phyloP scores from a whole-genome alignment of 2,113 vertebrate species.

The Nothocercus nigrocapillus region DNA sequence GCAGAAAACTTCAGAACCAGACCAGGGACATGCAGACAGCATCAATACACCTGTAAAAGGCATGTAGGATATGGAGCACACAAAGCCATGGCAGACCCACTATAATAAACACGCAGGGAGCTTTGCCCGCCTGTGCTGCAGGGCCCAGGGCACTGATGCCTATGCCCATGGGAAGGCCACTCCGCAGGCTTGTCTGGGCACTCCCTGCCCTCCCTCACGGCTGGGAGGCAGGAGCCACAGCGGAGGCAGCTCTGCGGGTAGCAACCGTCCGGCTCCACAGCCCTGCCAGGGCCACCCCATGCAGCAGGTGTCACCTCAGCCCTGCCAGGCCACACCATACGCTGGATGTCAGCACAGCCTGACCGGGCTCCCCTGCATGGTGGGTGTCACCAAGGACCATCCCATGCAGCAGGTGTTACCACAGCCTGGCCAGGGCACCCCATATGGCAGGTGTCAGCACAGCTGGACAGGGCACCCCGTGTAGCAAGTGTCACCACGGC shows the following conservation, averaged over 20 bases:
- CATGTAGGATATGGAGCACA: background rate
- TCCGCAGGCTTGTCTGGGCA: no score
- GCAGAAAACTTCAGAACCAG: background rate
- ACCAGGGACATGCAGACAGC: background rate
- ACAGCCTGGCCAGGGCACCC: background rate
- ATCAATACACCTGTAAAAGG: background rate
- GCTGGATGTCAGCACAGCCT: accelerated
- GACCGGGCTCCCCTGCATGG: background rate
- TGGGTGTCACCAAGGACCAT: background rate
- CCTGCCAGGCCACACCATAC: background rate
- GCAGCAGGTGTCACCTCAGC: accelerated
- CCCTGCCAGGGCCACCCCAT: background rate
- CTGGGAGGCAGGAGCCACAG: no score
- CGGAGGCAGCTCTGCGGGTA: no score
- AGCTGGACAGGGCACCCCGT: background rate
- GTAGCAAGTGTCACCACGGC: background rate
- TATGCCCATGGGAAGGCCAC: no score
- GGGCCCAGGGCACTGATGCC: no score
- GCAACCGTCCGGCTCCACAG: background rate
- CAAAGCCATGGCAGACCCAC: background rate
- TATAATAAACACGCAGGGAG: background rate
- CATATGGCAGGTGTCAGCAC: no score
- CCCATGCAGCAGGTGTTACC: no score
- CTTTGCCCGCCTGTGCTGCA: no score
- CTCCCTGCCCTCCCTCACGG: no score